Evolutionary conservation across 2,797 vertebrate species (phyloP).

Genomic region (Platyrinchus mystaceus): DNA sequence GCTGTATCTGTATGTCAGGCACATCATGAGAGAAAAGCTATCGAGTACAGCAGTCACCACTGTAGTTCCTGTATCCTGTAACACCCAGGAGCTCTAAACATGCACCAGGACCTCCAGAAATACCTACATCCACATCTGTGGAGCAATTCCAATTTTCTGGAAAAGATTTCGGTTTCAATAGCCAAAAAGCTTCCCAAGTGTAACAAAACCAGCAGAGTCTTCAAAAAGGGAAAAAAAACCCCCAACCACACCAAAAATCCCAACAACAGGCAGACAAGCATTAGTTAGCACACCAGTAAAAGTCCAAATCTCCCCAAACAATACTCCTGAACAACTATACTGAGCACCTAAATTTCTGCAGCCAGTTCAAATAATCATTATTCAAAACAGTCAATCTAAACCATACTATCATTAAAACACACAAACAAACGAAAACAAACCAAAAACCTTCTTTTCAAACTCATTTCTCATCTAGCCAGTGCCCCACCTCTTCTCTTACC

Average conservation of each 20-base stretch:
- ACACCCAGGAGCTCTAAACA: neutral
- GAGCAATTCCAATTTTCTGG: neutral
- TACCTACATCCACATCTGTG: neutral
- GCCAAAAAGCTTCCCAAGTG: neutral
- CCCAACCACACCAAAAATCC: neutral
- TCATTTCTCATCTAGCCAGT: neutral
- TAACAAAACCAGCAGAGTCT: neutral
- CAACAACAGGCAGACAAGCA: neutral
- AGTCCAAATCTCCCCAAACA: neutral
- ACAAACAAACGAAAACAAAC: neutral
- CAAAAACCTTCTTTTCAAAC: neutral
- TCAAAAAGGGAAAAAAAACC: neutral
- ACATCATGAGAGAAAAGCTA: neutral
- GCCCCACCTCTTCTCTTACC: neutral
- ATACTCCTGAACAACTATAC: neutral
- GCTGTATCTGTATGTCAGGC: neutral
- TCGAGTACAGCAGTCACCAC: neutral
- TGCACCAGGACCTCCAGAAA: neutral
- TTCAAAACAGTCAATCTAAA: neutral
- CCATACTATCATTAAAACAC: neutral
- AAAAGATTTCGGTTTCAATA: neutral
- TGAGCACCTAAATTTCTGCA: neutral
- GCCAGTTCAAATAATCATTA: neutral
- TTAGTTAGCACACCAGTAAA: neutral
- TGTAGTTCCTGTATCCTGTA: rapidly evolving